Conservation (phyloP, 2,797 vertebrate genomes). For the Pristis pectinata region DNA sequence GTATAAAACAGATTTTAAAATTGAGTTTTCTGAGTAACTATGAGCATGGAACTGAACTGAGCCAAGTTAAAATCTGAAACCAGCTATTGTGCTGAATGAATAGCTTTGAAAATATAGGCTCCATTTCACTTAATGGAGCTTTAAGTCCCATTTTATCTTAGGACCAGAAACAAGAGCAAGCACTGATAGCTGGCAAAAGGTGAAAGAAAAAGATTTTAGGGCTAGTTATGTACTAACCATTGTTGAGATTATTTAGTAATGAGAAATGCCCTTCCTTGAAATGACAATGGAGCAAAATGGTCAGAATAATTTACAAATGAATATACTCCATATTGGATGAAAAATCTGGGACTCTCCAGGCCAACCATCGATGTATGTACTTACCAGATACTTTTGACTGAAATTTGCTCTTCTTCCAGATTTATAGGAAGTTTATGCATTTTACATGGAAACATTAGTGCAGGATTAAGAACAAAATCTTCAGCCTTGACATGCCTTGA, state of each 20-base stretch:
- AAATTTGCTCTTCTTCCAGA: not conserved
- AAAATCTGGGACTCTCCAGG: not conserved
- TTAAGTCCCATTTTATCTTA: not conserved
- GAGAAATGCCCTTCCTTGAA: not conserved
- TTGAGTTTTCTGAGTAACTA: not conserved
- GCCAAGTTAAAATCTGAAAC: not conserved
- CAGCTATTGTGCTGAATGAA: not conserved
- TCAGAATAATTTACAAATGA: not conserved
- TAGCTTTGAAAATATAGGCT: not conserved
- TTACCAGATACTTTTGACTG: not conserved
- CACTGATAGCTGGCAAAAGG: not conserved
- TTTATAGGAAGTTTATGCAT: not conserved
- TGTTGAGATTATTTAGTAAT: not conserved
- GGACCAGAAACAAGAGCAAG: not conserved
- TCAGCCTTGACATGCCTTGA: not conserved
- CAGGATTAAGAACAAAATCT: not conserved
- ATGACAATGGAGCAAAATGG: not conserved
- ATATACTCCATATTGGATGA: not conserved
- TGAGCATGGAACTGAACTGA: too few relatives aligned
- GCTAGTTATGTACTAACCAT: not conserved
- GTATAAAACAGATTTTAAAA: not conserved
- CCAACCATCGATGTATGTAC: not conserved
- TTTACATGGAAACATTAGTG: not conserved
- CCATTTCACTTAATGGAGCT: not conserved
- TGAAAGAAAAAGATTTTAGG: not conserved